Conservation (phyloP, 2,797 vertebrate genomes). For the Champsocephalus esox region DNA sequence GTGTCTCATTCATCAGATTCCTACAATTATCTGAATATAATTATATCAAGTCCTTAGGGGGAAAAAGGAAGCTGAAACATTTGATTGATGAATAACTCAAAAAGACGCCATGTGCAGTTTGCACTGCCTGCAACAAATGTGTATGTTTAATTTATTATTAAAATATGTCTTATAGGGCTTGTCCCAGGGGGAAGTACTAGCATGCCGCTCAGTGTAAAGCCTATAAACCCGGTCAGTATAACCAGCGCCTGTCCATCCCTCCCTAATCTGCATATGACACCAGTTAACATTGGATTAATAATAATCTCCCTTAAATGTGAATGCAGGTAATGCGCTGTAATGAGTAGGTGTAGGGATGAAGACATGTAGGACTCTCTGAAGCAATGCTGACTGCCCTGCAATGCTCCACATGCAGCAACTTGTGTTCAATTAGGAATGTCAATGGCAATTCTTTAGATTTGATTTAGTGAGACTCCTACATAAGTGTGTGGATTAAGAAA, state of each 20-base stretch:
- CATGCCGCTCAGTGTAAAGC: constrained; percentile 61
- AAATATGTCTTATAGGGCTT: constrained; percentile 8
- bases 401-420: background rate
- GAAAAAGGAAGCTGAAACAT: background rate
- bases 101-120: constrained; percentile 1
- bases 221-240: constrained; percentile 65
- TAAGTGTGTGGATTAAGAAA: background rate
- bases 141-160: constrained; percentile 23
- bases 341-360: constrained; percentile 13
- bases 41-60: background rate
- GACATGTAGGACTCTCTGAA: background rate
- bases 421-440: background rate
- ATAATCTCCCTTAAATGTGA: constrained; percentile 74
- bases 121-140: background rate
- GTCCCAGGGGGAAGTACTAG: constrained; percentile 52
- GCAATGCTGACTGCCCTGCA: background rate
- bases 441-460: background rate
- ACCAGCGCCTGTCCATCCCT: constrained; percentile 53
- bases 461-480: background rate
- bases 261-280: constrained; percentile 74
- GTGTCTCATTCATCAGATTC: background rate
- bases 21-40: background rate
- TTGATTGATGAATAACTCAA: constrained; percentile 11
- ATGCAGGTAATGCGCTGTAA: constrained; percentile 11
- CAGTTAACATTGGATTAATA: constrained; percentile 77